These are phyloP conservation scores for Cyprinodon diabolis DNA, from an alignment of 2,797 vertebrate species.

Conservation along the genomic window DNA sequence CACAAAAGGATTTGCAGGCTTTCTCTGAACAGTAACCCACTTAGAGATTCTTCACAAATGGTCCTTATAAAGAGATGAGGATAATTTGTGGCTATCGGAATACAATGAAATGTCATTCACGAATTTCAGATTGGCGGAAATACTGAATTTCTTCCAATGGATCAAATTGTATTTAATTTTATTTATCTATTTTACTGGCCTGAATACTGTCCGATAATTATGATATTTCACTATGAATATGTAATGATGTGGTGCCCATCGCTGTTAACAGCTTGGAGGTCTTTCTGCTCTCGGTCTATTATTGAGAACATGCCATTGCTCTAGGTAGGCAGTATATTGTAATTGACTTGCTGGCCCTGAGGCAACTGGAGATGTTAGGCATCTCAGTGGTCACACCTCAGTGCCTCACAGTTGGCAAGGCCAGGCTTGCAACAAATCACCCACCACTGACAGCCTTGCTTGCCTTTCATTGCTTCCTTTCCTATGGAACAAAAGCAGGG, in stretches of 20 bases:
- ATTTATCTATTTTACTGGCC: constrained; percentile 19
- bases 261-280: constrained; percentile 30
- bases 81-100: constrained; percentile 12
- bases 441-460: constrained; percentile 66
- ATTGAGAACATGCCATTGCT: constrained; percentile 68
- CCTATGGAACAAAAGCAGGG: constrained; percentile 61
- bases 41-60: constrained; percentile 73
- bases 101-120: constrained; percentile 30
- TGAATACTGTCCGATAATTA: constrained; percentile 13
- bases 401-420: constrained; percentile 79
- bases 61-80: constrained; percentile 69
- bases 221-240: constrained; percentile 30
- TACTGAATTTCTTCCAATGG: background rate
- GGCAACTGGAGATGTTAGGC: constrained; percentile 76
- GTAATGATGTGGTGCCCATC: constrained; percentile 19
- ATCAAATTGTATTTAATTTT: background rate
- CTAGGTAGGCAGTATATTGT: constrained; percentile 73
- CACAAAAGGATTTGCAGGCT: constrained; percentile 77
- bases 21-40: constrained; percentile 72
- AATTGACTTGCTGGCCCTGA: constrained; percentile 78
- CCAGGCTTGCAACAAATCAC: constrained; percentile 77
- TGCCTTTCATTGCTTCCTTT: constrained; percentile 52
- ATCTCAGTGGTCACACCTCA: constrained; percentile 77
- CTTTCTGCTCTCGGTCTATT: constrained; percentile 62
- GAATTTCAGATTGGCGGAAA: constrained; percentile 29